phyloP scores from a whole-genome alignment of 1,140 invertebrate species.

The Cheumatopsyche charites region DNA sequence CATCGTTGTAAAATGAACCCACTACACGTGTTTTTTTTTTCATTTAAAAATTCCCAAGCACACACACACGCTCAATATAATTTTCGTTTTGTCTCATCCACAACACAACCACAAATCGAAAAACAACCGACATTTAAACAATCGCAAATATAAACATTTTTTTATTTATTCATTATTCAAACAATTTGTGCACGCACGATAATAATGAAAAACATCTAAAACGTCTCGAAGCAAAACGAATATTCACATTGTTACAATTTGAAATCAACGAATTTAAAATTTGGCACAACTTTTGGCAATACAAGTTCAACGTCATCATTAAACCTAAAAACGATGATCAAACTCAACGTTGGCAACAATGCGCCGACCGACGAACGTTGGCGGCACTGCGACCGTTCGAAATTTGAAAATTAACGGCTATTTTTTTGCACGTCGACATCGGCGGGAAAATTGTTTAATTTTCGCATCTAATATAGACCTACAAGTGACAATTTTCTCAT shows the following conservation, averaged over 20 bases:
- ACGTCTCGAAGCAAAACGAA: neutral
- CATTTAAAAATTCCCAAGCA: neutral
- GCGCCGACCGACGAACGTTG: too few relatives aligned
- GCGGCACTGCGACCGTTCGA: too few relatives aligned
- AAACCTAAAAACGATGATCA: too few relatives aligned
- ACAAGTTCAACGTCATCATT: too few relatives aligned
- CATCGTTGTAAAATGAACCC: neutral
- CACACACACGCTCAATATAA: neutral
- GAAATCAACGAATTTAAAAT: neutral
- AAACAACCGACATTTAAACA: too few relatives aligned
- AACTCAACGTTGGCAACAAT: too few relatives aligned
- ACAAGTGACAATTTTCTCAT: slow-evolving; percentile 57
- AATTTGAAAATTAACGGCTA: neutral
- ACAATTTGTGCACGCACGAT: neutral
- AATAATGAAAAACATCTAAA: neutral
- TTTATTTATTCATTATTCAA: neutral
- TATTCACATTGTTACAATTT: neutral
- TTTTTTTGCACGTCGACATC: slow-evolving; percentile 44
- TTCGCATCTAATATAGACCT: slow-evolving; percentile 61
- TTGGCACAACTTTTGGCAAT: slow-evolving; percentile 17
- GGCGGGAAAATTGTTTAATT: slow-evolving; percentile 47
- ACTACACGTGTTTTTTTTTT: neutral
- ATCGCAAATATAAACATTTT: neutral
- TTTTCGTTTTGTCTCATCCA: neutral
- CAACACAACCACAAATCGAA: too few relatives aligned